Evolutionary conservation across 2,797 vertebrate genomes (phyloP).

Genomic region (Scleropages formosus): DNA sequence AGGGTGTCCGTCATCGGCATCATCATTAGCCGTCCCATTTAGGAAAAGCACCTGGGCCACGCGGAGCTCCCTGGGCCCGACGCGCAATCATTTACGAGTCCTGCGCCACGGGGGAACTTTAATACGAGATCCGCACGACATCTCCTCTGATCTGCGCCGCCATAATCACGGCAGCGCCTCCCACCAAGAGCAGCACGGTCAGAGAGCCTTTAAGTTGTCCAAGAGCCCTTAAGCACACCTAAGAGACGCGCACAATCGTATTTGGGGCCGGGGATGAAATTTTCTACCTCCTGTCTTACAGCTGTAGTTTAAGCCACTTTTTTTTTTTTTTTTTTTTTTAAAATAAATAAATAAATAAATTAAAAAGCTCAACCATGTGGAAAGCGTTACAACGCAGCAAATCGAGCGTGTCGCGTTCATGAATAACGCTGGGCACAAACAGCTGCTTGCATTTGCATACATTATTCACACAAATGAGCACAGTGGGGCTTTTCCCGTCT

Average conservation of each 20-base stretch:
- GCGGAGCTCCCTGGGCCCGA: no score
- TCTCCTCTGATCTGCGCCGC: constrained; percentile 12
- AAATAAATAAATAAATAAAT: not conserved
- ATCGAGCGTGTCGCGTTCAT: constrained; percentile 1
- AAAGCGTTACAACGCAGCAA: not conserved
- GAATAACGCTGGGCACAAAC: constrained; percentile 16
- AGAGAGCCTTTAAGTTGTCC: no score
- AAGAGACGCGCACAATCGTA: no score
- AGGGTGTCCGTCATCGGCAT: no score
- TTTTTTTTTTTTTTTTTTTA: no score
- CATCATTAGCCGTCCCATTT: no score
- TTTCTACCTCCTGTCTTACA: not conserved
- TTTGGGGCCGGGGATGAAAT: not conserved
- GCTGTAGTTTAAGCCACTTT: not conserved
- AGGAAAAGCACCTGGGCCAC: no score
- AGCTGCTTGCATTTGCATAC: constrained; percentile 15
- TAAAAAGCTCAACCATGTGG: not conserved
- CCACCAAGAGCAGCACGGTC: not conserved
- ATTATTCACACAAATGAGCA: constrained; percentile 9
- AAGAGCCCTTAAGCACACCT: no score
- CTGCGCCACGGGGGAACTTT: not conserved
- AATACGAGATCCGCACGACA: not conserved
- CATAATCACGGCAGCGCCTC: not conserved
- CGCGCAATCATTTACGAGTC: no score
- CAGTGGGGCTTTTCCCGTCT: not conserved